Base-by-base conservation (phyloP, 2,113 vertebrate species). In the Monopterus albus region DNA sequence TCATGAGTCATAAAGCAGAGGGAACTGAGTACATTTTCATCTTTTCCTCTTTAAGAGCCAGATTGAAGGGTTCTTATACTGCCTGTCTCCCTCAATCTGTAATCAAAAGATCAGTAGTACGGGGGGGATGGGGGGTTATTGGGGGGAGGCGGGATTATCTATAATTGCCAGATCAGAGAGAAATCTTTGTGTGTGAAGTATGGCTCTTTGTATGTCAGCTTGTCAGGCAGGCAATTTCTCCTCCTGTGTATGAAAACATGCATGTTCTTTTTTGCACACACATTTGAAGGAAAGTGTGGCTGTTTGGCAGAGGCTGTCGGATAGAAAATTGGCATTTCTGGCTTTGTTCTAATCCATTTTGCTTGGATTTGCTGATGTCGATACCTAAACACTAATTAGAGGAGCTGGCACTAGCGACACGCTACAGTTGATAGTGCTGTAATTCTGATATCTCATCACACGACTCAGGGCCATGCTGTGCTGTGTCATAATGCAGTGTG, bases 141-240 rank as follows among this genome's bases (percentile, higher is more conserved):
- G 42, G 59, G 78, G 13, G 64, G 72, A 78, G 78, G 71, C 73
- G 80, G 78, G 66, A 51, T 66, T 78, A 83, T 86, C 76, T 61
- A 67, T 90, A 90, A 90, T 89, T 88, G 83, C 86, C 61, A 85
- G 84, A 89, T 91, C 81, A 87, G 81, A 91, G 75, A 83, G 65
- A 82, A 73, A 87, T 88, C 73, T 89, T 88, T 85, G 77, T 85
- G 59, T 73, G 63, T 88, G 67, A 88, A 87, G 82, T 83, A 43
- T 72, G 50, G 71, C 67, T 80, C 75, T 83, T 87, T 83, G 58
- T 72, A 55, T 72, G 72, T 78, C 76, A 73, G 77, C 65, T 75
- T 70, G 74, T 77, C 77, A 84, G 63, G 52, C 47, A 51, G 74
- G 63, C 59, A 35, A 56, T 82, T 81, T 78, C 64, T 60, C 52